Evolutionary conservation across 2,113 vertebrate species (phyloP), one percentile per base, ranked within the genome.

Genomic region (Corvus cornix): DNA sequence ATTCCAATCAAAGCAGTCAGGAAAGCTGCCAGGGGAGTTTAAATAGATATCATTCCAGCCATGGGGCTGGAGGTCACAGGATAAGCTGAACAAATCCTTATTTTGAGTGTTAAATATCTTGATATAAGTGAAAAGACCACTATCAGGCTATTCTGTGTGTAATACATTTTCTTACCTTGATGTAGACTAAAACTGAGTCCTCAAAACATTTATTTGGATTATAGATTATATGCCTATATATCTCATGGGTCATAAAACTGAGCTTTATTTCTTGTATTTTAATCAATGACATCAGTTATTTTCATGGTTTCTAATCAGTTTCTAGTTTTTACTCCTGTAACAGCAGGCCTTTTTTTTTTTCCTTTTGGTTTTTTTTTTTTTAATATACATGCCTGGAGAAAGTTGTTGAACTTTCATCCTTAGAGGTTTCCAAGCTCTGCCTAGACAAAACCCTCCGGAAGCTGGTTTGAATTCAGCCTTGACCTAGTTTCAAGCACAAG

Each of bases 1-100:
- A 93, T 94, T 83, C 28, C 66, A 82, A 89, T 91, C 92, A 89
- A 60, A 95, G 70, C 6, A 35, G 81, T 48, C 35, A 94, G 92
- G 82, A 93, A 76, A 68, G 83, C 83, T 97, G 95, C 95, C 87
- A 96, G 72, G 82, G 60, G 85, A 92, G 78, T 17, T 7, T 84
- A 70, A 96, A 88, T 72, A 93, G 93, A 87, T 95, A 79, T 56
- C 60, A 77, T 70, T 83, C 43, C 66, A 66, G 55, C 78, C 48
- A 19, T 58, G 64, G 63, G 75, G 85, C 44, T 91, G 89, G 51
- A 85, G 90, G 63, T 93, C 89, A 84, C 76, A 82, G 87, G 56
- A n/a, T 96, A 52, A 89, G 49, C 62, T 66, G 82, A 75, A 73
- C 55, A 94, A 84, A 96, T 82, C 86, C 73, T 90, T 43, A 10